phyloP scores from a whole-genome alignment of 2,113 vertebrate species.

The Sarotherodon lohbergeri region DNA sequence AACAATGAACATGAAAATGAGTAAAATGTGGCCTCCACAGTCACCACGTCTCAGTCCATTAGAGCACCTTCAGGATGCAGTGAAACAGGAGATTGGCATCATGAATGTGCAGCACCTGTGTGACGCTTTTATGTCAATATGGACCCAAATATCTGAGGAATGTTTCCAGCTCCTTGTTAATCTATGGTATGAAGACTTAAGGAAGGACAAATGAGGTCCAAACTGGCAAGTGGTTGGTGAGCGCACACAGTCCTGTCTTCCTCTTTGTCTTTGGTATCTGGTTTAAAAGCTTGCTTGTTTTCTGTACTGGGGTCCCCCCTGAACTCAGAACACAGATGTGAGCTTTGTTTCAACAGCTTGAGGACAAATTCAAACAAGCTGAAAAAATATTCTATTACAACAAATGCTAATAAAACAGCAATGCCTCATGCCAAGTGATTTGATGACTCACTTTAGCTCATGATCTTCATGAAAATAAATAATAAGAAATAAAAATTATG shows the following conservation, averaged over 20 bases:
- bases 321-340: neutral
- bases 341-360: neutral
- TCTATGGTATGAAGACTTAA: neutral
- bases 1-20: neutral
- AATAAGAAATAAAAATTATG: neutral
- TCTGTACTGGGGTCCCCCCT: fast-evolving
- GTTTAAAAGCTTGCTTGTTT: neutral
- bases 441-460: neutral
- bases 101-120: neutral
- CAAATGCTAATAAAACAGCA: neutral
- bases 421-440: neutral
- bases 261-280: neutral
- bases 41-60: neutral
- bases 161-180: neutral
- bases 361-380: neutral
- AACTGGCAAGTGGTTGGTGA: neutral
- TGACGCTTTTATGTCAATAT: neutral
- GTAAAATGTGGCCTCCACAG: neutral
- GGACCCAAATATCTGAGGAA: neutral
- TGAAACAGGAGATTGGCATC: neutral
- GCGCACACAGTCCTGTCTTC: fast-evolving
- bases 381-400: neutral
- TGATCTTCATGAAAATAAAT: neutral
- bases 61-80: neutral
- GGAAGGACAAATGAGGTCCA: neutral